phyloP scores from a whole-genome alignment of 1,140 invertebrate genomes.

The Manduca sexta region DNA sequence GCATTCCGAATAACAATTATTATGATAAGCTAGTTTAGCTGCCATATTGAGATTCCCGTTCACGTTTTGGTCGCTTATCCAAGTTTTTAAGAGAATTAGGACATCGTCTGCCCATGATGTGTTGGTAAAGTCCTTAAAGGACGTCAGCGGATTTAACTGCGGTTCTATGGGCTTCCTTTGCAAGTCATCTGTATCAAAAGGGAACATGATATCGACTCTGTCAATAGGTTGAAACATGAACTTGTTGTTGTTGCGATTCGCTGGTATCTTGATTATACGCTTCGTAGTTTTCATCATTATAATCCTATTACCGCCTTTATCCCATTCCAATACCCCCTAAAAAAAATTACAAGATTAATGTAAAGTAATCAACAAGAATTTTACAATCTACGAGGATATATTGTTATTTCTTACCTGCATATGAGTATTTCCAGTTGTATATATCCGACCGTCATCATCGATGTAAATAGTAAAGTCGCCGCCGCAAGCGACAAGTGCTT shows the following conservation, averaged over 20 bases:
- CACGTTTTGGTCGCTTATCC: conserved; percentile 45
- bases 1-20: conserved; percentile 39
- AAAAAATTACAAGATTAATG: background rate
- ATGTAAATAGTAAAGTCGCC: conserved; percentile 60
- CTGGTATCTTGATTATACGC: conserved; percentile 61
- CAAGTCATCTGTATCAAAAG: conserved; percentile 41
- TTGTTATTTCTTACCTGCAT: conserved; percentile 24
- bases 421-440: conserved; percentile 46
- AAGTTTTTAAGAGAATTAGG: conserved; percentile 45
- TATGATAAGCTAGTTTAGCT: conserved; percentile 54
- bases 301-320: conserved; percentile 41
- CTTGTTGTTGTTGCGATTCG: conserved; percentile 44
- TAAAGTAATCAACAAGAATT: background rate
- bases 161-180: conserved; percentile 44
- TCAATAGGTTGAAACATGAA: conserved; percentile 55
- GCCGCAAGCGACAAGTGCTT: conserved; percentile 51
- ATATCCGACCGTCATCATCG: conserved; percentile 52
- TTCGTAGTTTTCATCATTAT: conserved; percentile 69
- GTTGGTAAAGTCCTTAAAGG: conserved; percentile 48
- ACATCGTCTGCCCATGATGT: conserved; percentile 58
- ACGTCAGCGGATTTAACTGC: conserved; percentile 34
- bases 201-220: conserved; percentile 53
- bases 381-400: background rate
- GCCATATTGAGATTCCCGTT: conserved; percentile 46
- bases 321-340: conserved; percentile 24